Conservation (phyloP, 2,888 invertebrate genomes). For the Drosophila prostipennis region DNA sequence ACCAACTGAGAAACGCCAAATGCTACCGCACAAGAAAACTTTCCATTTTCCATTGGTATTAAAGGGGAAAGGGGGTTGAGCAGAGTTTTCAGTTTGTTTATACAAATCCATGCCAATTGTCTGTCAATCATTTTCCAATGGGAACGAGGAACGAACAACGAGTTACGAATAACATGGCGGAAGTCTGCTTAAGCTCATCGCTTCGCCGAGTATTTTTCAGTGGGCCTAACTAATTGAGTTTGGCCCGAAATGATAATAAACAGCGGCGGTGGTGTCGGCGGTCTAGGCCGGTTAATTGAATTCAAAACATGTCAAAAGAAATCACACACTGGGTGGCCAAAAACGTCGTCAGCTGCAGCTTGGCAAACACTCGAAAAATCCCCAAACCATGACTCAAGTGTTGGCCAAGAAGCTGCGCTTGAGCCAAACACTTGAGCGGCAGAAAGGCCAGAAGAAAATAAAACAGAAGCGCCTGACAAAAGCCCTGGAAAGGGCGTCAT, state of each 20-base stretch:
- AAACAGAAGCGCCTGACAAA: slow-evolving; percentile 59
- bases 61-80: not conserved
- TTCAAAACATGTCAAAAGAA: slow-evolving; percentile 77
- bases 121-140: slow-evolving; percentile 81
- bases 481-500: slow-evolving; percentile 66
- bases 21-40: slow-evolving; percentile 47
- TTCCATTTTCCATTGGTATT: slow-evolving; percentile 60
- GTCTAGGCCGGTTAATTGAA: slow-evolving; percentile 68
- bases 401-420: slow-evolving; percentile 66
- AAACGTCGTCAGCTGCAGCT: slow-evolving; percentile 48
- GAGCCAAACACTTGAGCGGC: slow-evolving; percentile 57
- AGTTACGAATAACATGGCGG: slow-evolving; percentile 60
- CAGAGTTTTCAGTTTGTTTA: slow-evolving; percentile 70
- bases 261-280: slow-evolving; percentile 44
- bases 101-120: slow-evolving; percentile 82
- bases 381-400: slow-evolving; percentile 44
- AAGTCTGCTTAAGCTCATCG: slow-evolving; percentile 77
- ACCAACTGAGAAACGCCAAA: slow-evolving; percentile 46
- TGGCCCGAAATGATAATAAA: slow-evolving; percentile 76
- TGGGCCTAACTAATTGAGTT: slow-evolving; percentile 70
- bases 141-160: slow-evolving; percentile 46
- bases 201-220: slow-evolving; percentile 14
- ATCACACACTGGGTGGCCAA: slow-evolving; percentile 67
- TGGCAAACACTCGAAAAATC: slow-evolving; percentile 64
- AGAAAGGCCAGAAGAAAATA: slow-evolving; percentile 19